Percentiles rank a stretch among this genome's conserved stretches.
phyloP scores from a whole-genome alignment of 2,113 vertebrate genomes.

The mouse (Mus musculus) region DNA sequence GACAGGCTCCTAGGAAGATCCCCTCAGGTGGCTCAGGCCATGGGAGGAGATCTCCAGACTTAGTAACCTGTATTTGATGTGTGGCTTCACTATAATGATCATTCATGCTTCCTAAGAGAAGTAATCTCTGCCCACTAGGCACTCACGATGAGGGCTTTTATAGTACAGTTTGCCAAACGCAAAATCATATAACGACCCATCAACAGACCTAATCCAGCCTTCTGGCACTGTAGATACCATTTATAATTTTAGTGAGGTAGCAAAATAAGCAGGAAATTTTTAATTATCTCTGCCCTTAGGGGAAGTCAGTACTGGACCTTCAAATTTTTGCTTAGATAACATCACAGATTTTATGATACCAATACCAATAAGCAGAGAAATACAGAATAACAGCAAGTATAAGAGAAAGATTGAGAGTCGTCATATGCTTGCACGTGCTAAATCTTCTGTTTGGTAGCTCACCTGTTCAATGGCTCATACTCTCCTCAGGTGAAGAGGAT shows the following conservation, averaged over 20 bases:
- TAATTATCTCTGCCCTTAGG: constrained; percentile 32
- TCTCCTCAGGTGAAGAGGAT: not conserved
- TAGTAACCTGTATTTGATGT: not conserved
- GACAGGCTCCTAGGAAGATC: not conserved
- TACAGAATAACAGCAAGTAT: not conserved
- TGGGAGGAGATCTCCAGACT: not conserved
- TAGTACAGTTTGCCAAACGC: constrained; percentile 36
- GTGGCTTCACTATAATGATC: not conserved
- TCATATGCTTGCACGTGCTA: not conserved
- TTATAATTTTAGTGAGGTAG: not conserved
- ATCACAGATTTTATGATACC: not conserved
- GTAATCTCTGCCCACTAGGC: not conserved
- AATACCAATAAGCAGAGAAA: constrained; percentile 22
- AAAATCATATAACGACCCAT: not conserved
- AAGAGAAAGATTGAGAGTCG: not conserved
- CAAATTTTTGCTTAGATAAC: not conserved
- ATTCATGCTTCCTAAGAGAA: not conserved
- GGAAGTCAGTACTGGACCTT: not conserved
- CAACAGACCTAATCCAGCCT: constrained; percentile 42
- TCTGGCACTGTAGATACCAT: not conserved
- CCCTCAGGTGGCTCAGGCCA: not conserved
- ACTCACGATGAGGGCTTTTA: constrained; percentile 18
- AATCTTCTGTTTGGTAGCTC: not conserved
- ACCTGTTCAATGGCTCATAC: not conserved
- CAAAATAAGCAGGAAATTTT: constrained; percentile 16